Conservation (phyloP, 2,888 invertebrate genomes). For the Entomobrya multifasciata region DNA sequence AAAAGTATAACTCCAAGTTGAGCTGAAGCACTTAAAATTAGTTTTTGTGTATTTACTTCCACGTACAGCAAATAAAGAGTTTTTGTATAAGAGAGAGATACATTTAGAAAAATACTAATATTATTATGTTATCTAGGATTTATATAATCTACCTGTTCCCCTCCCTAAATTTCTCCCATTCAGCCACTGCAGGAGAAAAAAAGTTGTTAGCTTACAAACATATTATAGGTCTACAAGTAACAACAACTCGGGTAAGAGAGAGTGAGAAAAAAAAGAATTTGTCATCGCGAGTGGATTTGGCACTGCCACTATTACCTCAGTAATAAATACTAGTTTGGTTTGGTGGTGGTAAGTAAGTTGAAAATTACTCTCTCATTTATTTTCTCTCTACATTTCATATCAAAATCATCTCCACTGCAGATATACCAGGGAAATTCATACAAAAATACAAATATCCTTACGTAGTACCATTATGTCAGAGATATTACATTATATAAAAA, state of each 20-base stretch:
- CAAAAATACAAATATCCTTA: too few relatives aligned
- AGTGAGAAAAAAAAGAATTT: constrained; percentile 45
- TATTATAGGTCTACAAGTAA: constrained; percentile 20
- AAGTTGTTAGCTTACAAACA: constrained; percentile 12
- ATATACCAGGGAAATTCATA: not conserved
- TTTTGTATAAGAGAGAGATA: not conserved
- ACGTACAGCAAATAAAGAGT: not conserved
- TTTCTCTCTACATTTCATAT: constrained; percentile 20
- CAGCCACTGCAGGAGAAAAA: not conserved
- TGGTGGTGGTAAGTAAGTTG: constrained; percentile 23
- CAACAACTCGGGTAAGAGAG: constrained; percentile 4
- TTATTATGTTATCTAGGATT: not conserved
- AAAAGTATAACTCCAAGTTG: constrained; percentile 13
- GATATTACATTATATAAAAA: not conserved
- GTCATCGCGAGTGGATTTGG: constrained; percentile 58
- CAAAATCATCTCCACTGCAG: not conserved
- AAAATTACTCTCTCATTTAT: constrained; percentile 59
- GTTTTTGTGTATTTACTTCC: constrained; percentile 8
- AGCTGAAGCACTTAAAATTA: constrained; percentile 19
- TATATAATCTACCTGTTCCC: constrained; percentile 11
- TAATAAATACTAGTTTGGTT: constrained; percentile 44
- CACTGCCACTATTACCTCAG: constrained; percentile 35
- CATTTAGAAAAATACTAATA: not conserved
- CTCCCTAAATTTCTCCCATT: not conserved
- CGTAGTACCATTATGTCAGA: not conserved